phyloP scores from a whole-genome alignment of 2,888 invertebrate genomes.

The Pammene aurita region DNA sequence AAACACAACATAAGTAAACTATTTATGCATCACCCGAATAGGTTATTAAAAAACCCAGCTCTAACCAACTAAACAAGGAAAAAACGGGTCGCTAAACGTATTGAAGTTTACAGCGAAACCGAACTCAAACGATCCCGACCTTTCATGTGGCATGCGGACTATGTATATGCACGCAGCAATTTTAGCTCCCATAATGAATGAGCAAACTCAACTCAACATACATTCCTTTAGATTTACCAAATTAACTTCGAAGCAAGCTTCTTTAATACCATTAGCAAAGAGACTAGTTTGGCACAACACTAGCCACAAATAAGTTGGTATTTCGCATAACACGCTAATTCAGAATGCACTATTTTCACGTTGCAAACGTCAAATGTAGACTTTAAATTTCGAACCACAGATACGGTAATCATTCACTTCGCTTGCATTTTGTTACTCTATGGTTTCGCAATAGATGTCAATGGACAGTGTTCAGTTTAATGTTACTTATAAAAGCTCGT shows the following conservation, averaged over 20 bases:
- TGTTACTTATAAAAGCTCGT: neutral
- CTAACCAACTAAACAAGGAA: conserved; percentile 18
- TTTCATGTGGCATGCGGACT: conserved; percentile 35
- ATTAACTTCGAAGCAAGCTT: neutral
- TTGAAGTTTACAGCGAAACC: conserved; percentile 34
- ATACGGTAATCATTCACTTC: conserved; percentile 12
- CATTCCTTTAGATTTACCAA: conserved; percentile 25
- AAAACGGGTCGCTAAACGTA: conserved; percentile 14
- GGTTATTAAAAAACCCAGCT: conserved; percentile 19
- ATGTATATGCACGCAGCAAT: conserved; percentile 33
- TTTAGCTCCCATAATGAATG: conserved; percentile 36
- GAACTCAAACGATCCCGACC: conserved; percentile 10
- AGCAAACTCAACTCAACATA: conserved; percentile 37
- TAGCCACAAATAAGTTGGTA: neutral
- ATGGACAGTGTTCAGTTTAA: conserved; percentile 42
- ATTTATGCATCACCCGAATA: conserved; percentile 7
- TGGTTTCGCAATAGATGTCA: conserved; percentile 40
- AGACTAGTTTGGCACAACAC: neutral
- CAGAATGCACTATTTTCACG: conserved; percentile 45
- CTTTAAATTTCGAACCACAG: conserved; percentile 29
- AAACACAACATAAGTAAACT: neutral
- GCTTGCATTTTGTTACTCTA: conserved; percentile 34
- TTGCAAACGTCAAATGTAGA: conserved; percentile 24
- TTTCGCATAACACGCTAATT: conserved; percentile 49
- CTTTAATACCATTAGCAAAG: neutral